Evolutionary conservation across 2,888 invertebrate species (phyloP), one percentile per base, ranked within the genome.

Genomic region (Clistopyga incitator): DNA sequence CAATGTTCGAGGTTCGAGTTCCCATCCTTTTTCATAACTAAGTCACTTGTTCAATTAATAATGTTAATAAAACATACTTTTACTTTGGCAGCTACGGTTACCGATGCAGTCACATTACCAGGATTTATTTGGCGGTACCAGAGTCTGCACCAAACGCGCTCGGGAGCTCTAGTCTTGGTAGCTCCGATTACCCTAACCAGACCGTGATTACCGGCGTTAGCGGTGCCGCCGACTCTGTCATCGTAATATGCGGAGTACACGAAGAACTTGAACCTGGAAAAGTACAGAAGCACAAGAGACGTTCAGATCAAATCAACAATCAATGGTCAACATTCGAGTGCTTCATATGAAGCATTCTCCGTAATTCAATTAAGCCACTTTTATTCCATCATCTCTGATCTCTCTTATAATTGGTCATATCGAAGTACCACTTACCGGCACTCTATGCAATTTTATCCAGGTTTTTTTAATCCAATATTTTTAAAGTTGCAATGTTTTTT

Each of bases 231-330:
- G 3, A 90, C 86, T 87, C 97, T 95, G 70, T 96, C 95, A 94
- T 98, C 98, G 91, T 96, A 97, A 92, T 96, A 98, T 70, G 98
- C 98, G 11, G 98, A 98, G 92, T 97, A 98, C 72, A 98, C 98
- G 94, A 96, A 98, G 94, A 98, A 98, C 93, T 97, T 97, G 93
- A 96, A 97, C 92, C 97, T 96, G 94, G 18, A 50, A 50, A 18
- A 50, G 94, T 42, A 72, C 34, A 6, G 94, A 81, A 87, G 29
- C 18, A 20, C 15, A 6, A n/a, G 15, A 34, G 2, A 54, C 20
- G 11, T 38, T 38, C 23, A 54, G 20, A 23, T 20, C 23, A 13
- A 3, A 54, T 47, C 38, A 10, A 10, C 10, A 38, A 38, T 10
- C 38, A 38, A 38, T 10, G 10, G 10, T 10, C 38, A 38, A 10